Percentiles rank a stretch among this genome's conserved stretches.
Evolutionary conservation across 2,888 invertebrate species (phyloP).

Genomic region (Limnephilus auricula): DNA sequence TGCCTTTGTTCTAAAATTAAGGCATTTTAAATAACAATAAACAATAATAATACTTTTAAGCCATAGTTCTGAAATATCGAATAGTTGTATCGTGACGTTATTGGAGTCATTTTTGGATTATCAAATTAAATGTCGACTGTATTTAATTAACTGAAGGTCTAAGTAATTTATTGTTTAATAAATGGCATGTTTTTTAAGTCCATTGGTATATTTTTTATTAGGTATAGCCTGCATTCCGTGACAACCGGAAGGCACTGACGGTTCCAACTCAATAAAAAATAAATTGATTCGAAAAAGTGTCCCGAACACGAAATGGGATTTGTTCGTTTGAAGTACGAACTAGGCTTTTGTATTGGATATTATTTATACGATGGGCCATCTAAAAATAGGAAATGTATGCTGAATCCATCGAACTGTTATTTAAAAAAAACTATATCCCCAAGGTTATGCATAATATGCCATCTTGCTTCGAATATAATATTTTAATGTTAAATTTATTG

Average conservation of each 20-base stretch:
- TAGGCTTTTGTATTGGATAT: neutral
- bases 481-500: too few relatives aligned
- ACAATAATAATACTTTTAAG: neutral
- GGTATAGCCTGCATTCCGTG: slow-evolving; percentile 22
- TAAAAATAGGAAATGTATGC: too few relatives aligned
- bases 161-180: neutral
- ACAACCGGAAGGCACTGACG: neutral
- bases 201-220: neutral
- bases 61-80: neutral
- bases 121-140: neutral
- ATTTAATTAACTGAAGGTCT: neutral
- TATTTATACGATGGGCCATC: neutral
- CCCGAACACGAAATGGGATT: neutral
- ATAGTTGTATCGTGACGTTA: neutral
- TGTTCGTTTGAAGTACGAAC: neutral
- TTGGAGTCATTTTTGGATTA: neutral
- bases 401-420: too few relatives aligned
- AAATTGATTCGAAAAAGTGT: slow-evolving; percentile 30
- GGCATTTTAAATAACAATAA: neutral
- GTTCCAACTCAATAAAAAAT: slow-evolving; percentile 22
- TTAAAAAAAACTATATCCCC: too few relatives aligned
- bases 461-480: too few relatives aligned
- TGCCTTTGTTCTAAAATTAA: neutral
- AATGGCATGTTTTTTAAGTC: neutral
- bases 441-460: too few relatives aligned